Evolutionary conservation across 2,797 vertebrate species (phyloP).

Genomic region (Pogoniulus pusillus): DNA sequence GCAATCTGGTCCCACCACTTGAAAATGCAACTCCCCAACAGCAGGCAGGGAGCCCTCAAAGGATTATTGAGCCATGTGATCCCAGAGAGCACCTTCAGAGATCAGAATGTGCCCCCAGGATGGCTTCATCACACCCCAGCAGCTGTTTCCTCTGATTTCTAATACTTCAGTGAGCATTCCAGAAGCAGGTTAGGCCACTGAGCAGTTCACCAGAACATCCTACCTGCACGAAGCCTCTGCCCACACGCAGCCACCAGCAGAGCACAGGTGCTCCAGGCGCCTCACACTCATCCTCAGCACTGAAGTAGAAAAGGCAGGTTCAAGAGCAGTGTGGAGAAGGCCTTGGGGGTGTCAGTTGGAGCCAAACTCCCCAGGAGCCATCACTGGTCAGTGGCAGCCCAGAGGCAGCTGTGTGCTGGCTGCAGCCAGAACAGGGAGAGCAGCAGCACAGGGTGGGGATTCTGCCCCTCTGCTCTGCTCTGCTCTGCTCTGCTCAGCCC

Average conservation of each 20-base stretch:
- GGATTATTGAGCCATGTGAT: not conserved
- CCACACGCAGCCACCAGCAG: not conserved
- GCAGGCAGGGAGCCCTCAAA: not conserved
- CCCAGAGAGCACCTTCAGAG: not conserved
- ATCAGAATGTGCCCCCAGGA: rapidly evolving
- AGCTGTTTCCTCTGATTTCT: not conserved
- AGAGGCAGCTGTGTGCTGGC: too few relatives aligned
- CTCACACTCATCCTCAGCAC: not conserved
- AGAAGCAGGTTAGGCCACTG: not conserved
- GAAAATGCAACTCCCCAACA: not conserved
- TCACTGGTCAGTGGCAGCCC: too few relatives aligned
- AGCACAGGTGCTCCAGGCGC: not conserved
- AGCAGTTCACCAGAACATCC: not conserved
- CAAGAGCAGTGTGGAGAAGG: too few relatives aligned
- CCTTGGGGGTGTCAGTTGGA: too few relatives aligned
- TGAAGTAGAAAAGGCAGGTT: not conserved
- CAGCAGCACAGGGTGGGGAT: too few relatives aligned
- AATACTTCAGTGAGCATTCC: not conserved
- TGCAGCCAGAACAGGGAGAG: too few relatives aligned
- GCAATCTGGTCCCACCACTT: not conserved
- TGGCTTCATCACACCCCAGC: not conserved
- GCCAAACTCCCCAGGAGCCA: too few relatives aligned
- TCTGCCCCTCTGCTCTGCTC: too few relatives aligned
- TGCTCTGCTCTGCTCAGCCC: too few relatives aligned
- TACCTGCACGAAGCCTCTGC: rapidly evolving